phyloP scores from a whole-genome alignment of 2,797 vertebrate species.

The Taeniopygia guttata region DNA sequence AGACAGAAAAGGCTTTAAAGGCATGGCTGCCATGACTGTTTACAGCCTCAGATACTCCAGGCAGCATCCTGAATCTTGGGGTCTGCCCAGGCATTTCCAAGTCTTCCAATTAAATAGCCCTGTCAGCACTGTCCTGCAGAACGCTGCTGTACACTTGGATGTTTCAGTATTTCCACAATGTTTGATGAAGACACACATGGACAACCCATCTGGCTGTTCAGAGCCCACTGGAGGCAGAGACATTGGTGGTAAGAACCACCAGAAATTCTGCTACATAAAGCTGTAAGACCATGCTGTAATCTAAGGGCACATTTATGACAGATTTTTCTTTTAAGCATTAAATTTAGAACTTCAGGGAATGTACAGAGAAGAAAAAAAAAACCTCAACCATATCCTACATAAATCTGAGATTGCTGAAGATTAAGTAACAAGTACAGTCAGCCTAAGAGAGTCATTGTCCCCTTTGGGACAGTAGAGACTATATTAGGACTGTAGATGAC shows the following conservation, averaged over 20 bases:
- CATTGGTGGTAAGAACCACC: background rate
- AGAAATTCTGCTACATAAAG: background rate
- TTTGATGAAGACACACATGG: background rate
- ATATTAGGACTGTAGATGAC: background rate
- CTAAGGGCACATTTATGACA: background rate
- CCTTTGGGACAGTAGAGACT: background rate
- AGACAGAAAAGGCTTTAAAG: too few species aligned
- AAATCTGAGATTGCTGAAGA: background rate
- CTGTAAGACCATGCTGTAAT: background rate
- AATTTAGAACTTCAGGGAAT: background rate
- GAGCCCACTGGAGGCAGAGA: background rate
- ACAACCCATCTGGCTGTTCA: background rate
- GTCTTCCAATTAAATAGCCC: background rate
- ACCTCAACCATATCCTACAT: background rate
- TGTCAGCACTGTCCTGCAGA: background rate
- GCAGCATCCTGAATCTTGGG: background rate
- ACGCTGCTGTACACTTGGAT: background rate
- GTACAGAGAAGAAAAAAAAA: rapidly evolving
- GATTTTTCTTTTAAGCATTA: background rate
- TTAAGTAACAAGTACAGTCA: background rate
- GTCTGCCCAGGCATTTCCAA: background rate
- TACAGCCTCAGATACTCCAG: background rate
- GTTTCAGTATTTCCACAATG: background rate
- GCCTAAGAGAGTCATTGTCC: background rate
- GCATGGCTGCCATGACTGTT: background rate